Percentiles rank a stretch among this genome's conserved stretches.
Evolutionary conservation across 1,140 invertebrate genomes (phyloP).

Genomic region (Mercenaria mercenaria): DNA sequence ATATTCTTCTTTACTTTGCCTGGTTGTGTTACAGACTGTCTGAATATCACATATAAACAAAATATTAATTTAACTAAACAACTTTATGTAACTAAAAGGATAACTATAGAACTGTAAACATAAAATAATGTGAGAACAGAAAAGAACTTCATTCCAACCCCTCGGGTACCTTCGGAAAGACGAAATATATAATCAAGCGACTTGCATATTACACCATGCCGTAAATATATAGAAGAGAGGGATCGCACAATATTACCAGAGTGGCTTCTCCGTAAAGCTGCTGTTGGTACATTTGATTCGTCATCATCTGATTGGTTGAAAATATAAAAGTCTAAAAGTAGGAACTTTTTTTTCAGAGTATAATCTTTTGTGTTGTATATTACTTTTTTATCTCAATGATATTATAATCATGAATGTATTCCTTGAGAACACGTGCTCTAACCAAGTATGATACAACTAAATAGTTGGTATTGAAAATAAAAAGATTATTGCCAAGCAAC

Average conservation of each 20-base stretch:
- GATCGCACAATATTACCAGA: slow-evolving; percentile 57
- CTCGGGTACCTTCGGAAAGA: slow-evolving; percentile 48
- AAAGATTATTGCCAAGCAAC: too few species aligned
- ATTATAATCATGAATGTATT: too few species aligned
- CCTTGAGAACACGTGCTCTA: too few species aligned
- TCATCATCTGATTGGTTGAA: slow-evolving; percentile 3
- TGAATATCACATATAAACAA: background rate
- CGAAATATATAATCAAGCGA: slow-evolving; percentile 62
- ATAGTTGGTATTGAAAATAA: too few species aligned
- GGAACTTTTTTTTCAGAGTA: background rate
- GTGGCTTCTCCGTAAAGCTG: slow-evolving; percentile 32
- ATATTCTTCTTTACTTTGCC: too few species aligned
- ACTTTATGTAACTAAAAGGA: background rate
- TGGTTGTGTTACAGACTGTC: too few species aligned
- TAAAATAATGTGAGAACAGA: background rate
- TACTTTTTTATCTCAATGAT: too few species aligned
- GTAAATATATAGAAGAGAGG: slow-evolving; percentile 24
- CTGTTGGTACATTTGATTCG: background rate
- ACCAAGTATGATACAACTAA: too few species aligned
- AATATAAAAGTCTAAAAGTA: background rate
- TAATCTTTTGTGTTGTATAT: too few species aligned
- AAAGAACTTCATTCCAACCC: slow-evolving; percentile 15
- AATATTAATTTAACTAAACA: background rate
- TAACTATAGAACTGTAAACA: background rate
- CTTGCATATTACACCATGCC: slow-evolving; percentile 59